phyloP scores from a whole-genome alignment of 1,140 invertebrate genomes.

The Macrobrachium rosenbergii region DNA sequence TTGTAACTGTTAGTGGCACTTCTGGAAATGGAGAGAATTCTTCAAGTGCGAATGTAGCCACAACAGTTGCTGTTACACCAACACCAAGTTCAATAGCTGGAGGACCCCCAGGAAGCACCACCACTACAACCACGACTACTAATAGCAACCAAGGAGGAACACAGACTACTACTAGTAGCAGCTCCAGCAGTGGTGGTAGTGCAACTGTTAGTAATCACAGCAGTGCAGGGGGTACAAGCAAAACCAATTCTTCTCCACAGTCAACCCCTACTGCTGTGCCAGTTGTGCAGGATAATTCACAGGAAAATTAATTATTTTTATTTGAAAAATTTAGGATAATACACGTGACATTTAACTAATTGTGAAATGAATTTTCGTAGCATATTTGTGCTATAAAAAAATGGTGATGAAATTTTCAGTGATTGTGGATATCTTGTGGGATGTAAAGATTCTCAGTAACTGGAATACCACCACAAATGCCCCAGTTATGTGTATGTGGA shows the following conservation, averaged over 20 bases:
- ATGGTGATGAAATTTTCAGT: background rate
- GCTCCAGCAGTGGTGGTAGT: conserved; percentile 4
- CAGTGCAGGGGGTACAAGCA: conserved; percentile 40
- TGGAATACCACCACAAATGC: background rate
- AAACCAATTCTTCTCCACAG: conserved; percentile 32
- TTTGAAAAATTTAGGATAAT: too few species aligned
- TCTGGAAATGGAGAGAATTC: too few species aligned
- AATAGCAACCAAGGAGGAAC: conserved; percentile 24
- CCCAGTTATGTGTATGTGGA: too few species aligned
- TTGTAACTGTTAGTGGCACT: too few species aligned
- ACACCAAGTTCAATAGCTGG: conserved; percentile 23
- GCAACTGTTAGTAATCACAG: conserved; percentile 24
- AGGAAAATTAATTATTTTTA: conserved; percentile 33
- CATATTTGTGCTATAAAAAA: background rate
- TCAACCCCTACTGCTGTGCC: conserved; percentile 32
- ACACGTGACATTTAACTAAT: background rate
- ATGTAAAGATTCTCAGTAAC: background rate
- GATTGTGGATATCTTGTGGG: background rate
- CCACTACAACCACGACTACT: background rate
- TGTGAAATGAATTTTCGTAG: background rate
- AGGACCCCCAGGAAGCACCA: conserved; percentile 3
- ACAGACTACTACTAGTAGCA: conserved; percentile 20
- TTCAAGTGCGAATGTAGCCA: background rate
- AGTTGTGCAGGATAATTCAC: conserved; percentile 30
- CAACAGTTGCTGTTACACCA: conserved; percentile 12